Base-by-base conservation (phyloP, 92 coral and sea anemone genomes). In the Pocillopora meandrina region DNA sequence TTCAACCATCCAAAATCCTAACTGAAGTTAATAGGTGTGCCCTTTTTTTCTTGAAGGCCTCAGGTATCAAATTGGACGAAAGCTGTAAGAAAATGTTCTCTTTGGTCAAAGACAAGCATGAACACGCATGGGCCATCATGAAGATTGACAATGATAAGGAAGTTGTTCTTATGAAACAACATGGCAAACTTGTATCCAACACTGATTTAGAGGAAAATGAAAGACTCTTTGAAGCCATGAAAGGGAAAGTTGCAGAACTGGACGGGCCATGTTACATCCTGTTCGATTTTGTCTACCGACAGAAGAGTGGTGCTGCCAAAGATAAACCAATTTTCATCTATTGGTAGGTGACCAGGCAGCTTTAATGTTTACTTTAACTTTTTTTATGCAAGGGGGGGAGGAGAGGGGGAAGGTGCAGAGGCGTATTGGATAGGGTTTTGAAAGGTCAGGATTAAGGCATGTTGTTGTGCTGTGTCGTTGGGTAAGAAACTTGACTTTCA, bases 91-190 rank as follows among this genome's bases (percentile, higher is more conserved):
- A 33, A 2, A 57, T 81, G 61, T 70, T 69, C 52, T 12, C 59
- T 31, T 19, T 34, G 3, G 59, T 81, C 66, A 81, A 81, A 74
- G 42, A 69, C 56, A 81, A 69, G 20, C 62, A 70, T 6, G 19
- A 69, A 17, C 52, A 68, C 66, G 84, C 75, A 20, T 58, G 59
- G 57, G 84, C 84, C 13, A 31, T 81, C 76, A 69, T 81, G 84
- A 81, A 16, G 76, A 80, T 80, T 2, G 35, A 56, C 1, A 35
- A 70, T 56, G 72, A 12, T 1, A 70, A 74, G 20, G 58, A 70
- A 67, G 84, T 56, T 18, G 59, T 70, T 17, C 58, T 69, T 11
- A 3, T 49, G 67, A 66, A 69, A 34, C 8, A 11, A 57, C 5
- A 13, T 56, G 6, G 33, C 0, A 20, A 35, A 1, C 85, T 74